Evolutionary conservation across 2,797 vertebrate genomes (phyloP).

Genomic region (Sebastes dallii): DNA sequence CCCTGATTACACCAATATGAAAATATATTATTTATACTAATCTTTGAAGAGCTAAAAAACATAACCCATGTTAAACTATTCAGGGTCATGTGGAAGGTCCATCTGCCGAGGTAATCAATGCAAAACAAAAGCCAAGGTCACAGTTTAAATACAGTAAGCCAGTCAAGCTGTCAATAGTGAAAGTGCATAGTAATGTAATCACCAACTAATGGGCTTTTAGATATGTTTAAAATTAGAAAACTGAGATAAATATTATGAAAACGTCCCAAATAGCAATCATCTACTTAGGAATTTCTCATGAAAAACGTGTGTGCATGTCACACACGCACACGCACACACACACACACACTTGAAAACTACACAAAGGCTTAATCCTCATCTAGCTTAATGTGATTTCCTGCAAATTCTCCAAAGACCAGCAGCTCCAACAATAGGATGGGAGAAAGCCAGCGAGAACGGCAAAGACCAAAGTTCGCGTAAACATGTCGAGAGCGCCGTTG

Average conservation of each 20-base stretch:
- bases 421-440: constrained; percentile 63
- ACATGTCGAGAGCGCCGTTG: constrained; percentile 44
- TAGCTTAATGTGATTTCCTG: constrained; percentile 65
- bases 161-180: constrained; percentile 37
- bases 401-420: constrained; percentile 65
- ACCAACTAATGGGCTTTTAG: not conserved
- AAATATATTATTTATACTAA: not conserved
- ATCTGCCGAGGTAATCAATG: constrained; percentile 44
- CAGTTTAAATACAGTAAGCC: constrained; percentile 36
- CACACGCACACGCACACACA: constrained; percentile 1
- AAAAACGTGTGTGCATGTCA: not conserved
- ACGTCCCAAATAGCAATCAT: not conserved
- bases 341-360: constrained; percentile 1
- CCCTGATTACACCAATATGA: not conserved
- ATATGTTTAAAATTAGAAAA: not conserved
- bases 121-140: constrained; percentile 41
- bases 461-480: constrained; percentile 76
- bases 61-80: not conserved
- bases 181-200: constrained; percentile 10
- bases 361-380: constrained; percentile 34
- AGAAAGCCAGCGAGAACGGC: constrained; percentile 60
- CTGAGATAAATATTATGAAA: not conserved
- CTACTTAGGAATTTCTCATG: not conserved
- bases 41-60: not conserved
- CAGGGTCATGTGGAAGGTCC: constrained; percentile 22